Conservation (phyloP, 2,797 vertebrate genomes). For the Pangasius krempfi region DNA sequence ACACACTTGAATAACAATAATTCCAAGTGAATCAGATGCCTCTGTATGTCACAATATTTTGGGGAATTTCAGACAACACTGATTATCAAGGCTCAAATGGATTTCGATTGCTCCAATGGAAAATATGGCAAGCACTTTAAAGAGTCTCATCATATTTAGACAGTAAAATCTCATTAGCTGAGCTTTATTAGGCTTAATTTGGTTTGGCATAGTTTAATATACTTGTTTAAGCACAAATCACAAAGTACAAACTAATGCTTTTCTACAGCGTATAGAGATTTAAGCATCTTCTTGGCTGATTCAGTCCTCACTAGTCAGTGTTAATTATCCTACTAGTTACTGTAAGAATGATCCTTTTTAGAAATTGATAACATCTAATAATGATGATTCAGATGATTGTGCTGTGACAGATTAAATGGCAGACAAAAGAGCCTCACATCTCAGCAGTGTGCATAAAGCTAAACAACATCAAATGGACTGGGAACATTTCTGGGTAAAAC, state of each 20-base stretch:
- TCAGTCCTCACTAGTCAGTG: background rate
- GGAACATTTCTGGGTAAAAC: conserved; percentile 1
- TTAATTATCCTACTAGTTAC: conserved; percentile 23
- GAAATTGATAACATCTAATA: conserved; percentile 47
- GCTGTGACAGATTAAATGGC: conserved; percentile 30
- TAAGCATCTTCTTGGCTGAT: background rate
- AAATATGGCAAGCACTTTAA: conserved; percentile 9
- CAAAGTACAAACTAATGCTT: background rate
- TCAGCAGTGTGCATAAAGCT: conserved; percentile 23
- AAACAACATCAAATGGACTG: conserved; percentile 31
- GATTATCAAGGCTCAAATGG: conserved; percentile 26
- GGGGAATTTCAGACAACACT: conserved; percentile 13
- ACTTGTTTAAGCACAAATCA: conserved; percentile 3
- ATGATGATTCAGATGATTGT: conserved; percentile 31
- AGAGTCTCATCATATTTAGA: conserved; percentile 13
- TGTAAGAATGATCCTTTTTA: conserved; percentile 27
- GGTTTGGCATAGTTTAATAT: conserved; percentile 1
- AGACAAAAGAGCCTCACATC: conserved; percentile 31
- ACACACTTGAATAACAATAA: conserved; percentile 42
- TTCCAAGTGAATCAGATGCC: conserved; percentile 11
- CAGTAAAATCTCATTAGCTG: conserved; percentile 25
- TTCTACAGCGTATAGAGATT: background rate
- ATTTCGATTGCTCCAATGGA: conserved; percentile 3
- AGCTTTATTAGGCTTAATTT: background rate
- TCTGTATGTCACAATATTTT: conserved; percentile 23